phyloP scores from a whole-genome alignment of 2,113 vertebrate species.

The Pterocles orientalis region DNA sequence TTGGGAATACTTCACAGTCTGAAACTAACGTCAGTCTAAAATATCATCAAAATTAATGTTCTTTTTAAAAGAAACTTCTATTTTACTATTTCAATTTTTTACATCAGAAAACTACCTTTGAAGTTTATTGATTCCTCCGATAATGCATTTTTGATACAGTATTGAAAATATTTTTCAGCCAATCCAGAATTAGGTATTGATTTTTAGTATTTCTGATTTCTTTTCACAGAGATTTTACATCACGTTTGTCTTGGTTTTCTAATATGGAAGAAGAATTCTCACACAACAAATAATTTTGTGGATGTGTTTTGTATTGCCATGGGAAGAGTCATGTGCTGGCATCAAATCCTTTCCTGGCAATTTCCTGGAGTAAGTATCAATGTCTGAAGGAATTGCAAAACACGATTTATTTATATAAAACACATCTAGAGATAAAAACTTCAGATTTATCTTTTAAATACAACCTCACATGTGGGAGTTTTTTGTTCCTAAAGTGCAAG shows the following conservation, averaged over 20 bases:
- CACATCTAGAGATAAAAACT: not conserved
- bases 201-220: not conserved
- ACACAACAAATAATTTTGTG: not conserved
- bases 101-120: not conserved
- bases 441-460: not conserved
- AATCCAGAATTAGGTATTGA: not conserved
- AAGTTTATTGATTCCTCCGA: not conserved
- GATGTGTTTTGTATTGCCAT: not conserved
- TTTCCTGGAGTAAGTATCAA: not conserved
- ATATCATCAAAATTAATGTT: not conserved
- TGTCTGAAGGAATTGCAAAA: not conserved
- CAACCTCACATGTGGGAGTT: accelerated
- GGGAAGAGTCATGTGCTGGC: not conserved
- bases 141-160: not conserved
- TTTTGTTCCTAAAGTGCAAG: not conserved
- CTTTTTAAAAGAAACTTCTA: not conserved
- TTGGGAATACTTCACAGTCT: not conserved
- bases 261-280: not conserved
- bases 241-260: not conserved
- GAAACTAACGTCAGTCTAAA: not conserved
- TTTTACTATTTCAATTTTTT: not conserved
- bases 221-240: not conserved
- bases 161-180: not conserved
- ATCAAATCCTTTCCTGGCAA: not conserved
- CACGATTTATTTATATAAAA: not conserved